These are phyloP conservation scores for Pygathrix nemaeus DNA, from an alignment of 2,113 vertebrate genomes.

Conservation along the genomic window DNA sequence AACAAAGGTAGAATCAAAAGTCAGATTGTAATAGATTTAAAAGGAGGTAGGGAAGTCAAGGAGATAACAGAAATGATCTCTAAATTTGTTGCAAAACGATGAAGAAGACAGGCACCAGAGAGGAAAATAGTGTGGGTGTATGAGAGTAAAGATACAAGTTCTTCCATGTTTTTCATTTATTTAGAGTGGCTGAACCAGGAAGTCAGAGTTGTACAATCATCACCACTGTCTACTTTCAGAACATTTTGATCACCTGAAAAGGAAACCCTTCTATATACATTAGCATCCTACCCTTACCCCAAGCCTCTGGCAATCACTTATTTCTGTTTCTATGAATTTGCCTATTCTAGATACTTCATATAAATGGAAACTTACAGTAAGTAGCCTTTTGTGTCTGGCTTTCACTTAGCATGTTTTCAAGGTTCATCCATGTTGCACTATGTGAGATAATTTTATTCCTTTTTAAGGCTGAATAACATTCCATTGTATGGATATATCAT, in stretches of 20 bases:
- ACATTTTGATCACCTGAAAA: not conserved
- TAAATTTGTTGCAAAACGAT: not conserved
- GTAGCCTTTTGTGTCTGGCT: not conserved
- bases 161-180: not conserved
- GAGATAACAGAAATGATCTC: not conserved
- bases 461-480: not conserved
- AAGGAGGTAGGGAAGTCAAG: not conserved
- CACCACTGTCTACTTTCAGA: not conserved
- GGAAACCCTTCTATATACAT: not conserved
- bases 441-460: not conserved
- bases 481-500: not conserved
- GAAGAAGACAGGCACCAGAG: not conserved
- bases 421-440: not conserved
- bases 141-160: not conserved
- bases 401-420: not conserved
- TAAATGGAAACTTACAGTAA: not conserved
- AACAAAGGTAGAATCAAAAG: not conserved
- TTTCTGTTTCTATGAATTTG: not conserved
- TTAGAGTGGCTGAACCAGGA: not conserved
- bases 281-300: not conserved
- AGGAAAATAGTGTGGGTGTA: not conserved
- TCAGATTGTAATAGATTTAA: not conserved
- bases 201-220: not conserved
- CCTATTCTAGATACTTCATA: not conserved
- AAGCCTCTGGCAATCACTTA: not conserved